Evolutionary conservation across 2,113 vertebrate species (phyloP), one percentile per base, ranked within the genome.

Genomic region (Todiramphus chloris): DNA sequence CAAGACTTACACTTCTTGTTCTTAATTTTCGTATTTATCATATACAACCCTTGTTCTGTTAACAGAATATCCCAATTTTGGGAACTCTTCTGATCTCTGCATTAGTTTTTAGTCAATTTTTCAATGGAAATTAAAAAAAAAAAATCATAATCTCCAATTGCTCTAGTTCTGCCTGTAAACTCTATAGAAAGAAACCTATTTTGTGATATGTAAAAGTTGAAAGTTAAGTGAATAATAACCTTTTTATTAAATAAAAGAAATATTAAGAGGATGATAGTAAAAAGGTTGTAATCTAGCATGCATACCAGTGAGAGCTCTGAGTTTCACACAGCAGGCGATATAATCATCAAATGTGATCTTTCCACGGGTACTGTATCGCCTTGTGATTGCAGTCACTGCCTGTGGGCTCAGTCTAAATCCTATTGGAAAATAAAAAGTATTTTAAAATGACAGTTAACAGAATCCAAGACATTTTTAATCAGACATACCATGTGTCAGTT

Each of bases 291-390:
- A 24, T 16, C 30, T 43, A 50, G 90, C 98, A 75, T 95, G 99
- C 99, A 76, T 96, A 99, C 99, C 99, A 35, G 99, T 99, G 89
- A 99, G 97, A 11, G 98, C 98, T 23, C 99, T 97, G 44, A 99
- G 98, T 97, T 98, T 99, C 44, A 99, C 97, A 10, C 98, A 99
- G 83, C 99, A 99, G 89, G 98, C 98, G 8, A 99, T 98, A 55
- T 99, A 99, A 59, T 99, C 99, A 74, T 99, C 99, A 18, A 99
- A 99, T 5, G 97, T 92, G 87, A 99, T 99, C 93, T 98, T 99
- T 8, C 99, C 98, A 1, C 93, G 93, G 23, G 82, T 95, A 96
- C 99, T 99, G 97, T 98, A 99, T 62, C 99, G 98, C 50, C 97
- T 99, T 73, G 98, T 96, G 83, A 99, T 98, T 44, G 96, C 94